Conservation (phyloP, 2,888 invertebrate species). For the Maniola hyperantus region DNA sequence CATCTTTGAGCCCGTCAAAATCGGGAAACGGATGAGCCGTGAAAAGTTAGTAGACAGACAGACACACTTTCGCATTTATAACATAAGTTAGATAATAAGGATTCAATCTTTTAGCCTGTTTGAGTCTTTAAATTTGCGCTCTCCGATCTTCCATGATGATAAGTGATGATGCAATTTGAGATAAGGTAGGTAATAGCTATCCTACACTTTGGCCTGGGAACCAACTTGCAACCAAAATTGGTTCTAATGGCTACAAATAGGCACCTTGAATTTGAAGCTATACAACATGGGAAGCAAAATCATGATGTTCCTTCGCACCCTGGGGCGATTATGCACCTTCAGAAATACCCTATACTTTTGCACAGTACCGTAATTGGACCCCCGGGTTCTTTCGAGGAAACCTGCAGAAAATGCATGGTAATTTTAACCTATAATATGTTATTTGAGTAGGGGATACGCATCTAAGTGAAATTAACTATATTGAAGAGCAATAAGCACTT, state of each 20-base stretch:
- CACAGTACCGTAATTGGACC: slow-evolving; percentile 55
- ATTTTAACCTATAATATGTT: background rate
- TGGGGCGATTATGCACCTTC: background rate
- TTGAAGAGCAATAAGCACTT: too few relatives aligned
- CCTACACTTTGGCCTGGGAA: background rate
- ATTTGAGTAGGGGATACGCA: too few relatives aligned
- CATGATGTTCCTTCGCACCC: slow-evolving; percentile 10
- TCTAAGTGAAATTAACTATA: background rate
- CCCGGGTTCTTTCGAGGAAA: slow-evolving; percentile 39
- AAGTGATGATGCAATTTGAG: background rate
- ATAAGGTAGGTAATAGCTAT: background rate
- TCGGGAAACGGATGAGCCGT: too few relatives aligned
- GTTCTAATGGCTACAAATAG: background rate
- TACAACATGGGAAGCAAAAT: slow-evolving; percentile 14
- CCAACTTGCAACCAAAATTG: slow-evolving; percentile 1
- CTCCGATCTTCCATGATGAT: background rate
- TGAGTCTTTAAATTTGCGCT: too few relatives aligned
- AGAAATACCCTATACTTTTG: slow-evolving; percentile 44
- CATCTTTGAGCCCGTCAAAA: too few relatives aligned
- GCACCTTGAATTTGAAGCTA: slow-evolving; percentile 11
- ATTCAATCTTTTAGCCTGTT: background rate
- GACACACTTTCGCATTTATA: too few relatives aligned
- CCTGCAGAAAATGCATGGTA: slow-evolving; percentile 26
- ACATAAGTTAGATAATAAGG: background rate
- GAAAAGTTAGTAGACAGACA: too few relatives aligned